These are phyloP conservation scores for Acinonyx jubatus DNA, from an alignment of 2,113 vertebrate species.

Conservation along the genomic window DNA sequence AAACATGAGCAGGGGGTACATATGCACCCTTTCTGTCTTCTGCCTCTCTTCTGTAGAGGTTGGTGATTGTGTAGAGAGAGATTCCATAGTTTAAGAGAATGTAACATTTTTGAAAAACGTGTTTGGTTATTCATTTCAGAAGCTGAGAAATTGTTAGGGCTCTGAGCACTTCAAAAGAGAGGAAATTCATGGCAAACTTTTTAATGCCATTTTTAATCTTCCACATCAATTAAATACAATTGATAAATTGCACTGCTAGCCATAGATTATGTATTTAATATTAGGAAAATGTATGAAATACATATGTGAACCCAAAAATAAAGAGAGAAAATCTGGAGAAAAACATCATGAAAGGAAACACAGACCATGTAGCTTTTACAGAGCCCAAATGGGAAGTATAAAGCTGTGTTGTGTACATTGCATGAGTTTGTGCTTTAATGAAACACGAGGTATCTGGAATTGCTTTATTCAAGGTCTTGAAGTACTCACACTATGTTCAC, in stretches of 20 bases:
- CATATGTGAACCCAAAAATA: neutral
- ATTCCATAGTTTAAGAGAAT: neutral
- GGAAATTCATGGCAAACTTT: neutral
- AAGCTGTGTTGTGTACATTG: neutral
- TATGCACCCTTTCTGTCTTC: neutral
- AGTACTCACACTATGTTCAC: neutral
- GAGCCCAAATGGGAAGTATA: neutral
- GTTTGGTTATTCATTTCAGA: neutral
- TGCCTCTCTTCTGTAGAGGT: neutral
- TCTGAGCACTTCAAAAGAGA: constrained; percentile 23
- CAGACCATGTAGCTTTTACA: neutral
- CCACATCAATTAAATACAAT: neutral
- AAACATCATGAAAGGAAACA: neutral
- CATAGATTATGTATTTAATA: neutral
- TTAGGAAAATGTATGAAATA: constrained; percentile 35
- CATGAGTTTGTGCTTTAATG: neutral
- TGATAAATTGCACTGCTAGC: neutral
- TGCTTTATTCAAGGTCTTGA: neutral
- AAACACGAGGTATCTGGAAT: neutral
- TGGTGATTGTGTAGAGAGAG: neutral
- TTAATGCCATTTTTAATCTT: neutral
- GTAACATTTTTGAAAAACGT: neutral
- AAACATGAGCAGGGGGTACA: neutral
- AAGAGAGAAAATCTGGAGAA: neutral
- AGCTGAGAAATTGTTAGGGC: neutral